These are phyloP conservation scores for Pterophyllum scalare DNA, from an alignment of 2,113 vertebrate species.

Conservation along the genomic window DNA sequence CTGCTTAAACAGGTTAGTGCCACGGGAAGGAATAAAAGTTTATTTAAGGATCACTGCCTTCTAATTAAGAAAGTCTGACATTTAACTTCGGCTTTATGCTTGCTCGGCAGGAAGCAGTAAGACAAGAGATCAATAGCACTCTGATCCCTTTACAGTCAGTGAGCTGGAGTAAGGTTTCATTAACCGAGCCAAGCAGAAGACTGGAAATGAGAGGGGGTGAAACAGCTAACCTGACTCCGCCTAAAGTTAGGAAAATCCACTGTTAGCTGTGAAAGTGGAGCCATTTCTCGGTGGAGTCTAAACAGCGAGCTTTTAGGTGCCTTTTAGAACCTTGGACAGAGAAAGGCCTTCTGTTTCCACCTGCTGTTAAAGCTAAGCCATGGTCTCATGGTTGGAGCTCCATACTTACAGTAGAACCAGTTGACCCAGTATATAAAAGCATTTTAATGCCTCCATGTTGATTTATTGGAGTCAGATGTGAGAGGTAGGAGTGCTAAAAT, in stretches of 20 bases:
- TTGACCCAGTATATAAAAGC: no score
- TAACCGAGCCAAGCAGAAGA: not conserved
- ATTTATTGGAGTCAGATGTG: not conserved
- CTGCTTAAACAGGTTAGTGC: accelerated
- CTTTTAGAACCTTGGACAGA: not conserved
- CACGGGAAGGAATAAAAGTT: not conserved
- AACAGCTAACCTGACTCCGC: not conserved
- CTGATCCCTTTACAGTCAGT: not conserved
- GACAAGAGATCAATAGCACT: not conserved
- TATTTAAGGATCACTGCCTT: not conserved
- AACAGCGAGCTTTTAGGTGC: not conserved
- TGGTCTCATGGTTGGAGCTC: not conserved
- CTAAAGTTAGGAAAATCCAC: not conserved
- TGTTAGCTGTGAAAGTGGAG: not conserved
- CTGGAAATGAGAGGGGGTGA: not conserved
- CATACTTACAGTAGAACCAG: accelerated
- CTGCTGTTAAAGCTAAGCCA: not conserved
- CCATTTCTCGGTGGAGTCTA: not conserved
- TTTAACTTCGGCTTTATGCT: not conserved
- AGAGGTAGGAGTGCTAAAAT: not conserved
- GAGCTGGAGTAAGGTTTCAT: not conserved
- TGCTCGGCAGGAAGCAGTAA: not conserved
- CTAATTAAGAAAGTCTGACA: not conserved
- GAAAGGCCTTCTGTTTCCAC: not conserved
- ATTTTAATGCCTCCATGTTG: not conserved